Evolutionary conservation across 2,113 vertebrate species (phyloP), one percentile per base, ranked within the genome.

Genomic region (Pituophis catenifer): DNA sequence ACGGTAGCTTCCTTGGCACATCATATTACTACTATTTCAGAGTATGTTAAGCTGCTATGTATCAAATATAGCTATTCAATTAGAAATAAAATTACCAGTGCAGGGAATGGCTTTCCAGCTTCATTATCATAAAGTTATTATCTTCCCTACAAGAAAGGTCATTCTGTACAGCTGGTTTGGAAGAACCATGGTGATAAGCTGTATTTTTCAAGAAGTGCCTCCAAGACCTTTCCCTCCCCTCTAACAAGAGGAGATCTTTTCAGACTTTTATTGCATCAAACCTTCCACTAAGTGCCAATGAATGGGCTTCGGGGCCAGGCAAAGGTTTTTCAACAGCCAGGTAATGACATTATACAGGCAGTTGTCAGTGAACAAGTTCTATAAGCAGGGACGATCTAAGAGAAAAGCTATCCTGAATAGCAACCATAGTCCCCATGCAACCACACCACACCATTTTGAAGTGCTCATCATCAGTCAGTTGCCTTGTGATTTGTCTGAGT

Each of bases 401-500:
- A 87, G 75, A 90, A 97, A 96, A 96, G 88, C 48, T 12, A 33
- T 95, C 90, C 97, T 96, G 96, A 96, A 94, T 91, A 96, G 94
- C 96, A 97, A 89, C 91, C 92, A 87, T 70, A 95, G 94, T 89
- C 91, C 92, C 96, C 92, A 90, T 95, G 75, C 91, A 24, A 97
- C 95, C 88, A 92, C 26, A 91, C 17, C 94, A 95, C 94, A 96
- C 93, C 95, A 94, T 54, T 96, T 95, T 94, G 91, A 95, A 95
- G 89, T 48, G 50, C 11, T 96, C 90, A 95, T 94, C 89, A 95
- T 97, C 95, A 94, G 94, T 96, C 96, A 97, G 86, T 95, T 92
- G 94, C 38, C 57, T 91, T 95, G 93, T 97, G 95, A 97, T 93
- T 97, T 96, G 94, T 94, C 96, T 97, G 96, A 97, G 94, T 96